phyloP scores from a whole-genome alignment of 2,797 vertebrate species.

The Sebastes iracundus region DNA sequence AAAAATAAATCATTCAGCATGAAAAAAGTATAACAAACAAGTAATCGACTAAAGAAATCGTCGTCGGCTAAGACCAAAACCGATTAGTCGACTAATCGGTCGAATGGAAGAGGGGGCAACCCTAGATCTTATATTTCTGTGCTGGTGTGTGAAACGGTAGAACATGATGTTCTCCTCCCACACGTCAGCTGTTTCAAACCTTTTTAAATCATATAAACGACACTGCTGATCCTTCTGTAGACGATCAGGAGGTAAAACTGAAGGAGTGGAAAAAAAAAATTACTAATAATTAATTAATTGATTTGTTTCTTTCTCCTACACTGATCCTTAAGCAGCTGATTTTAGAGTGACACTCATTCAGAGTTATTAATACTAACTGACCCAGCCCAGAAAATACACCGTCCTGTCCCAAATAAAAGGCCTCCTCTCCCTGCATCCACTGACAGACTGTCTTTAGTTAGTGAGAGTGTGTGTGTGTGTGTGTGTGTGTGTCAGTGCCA shows the following conservation, averaged over 20 bases:
- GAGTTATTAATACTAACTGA: slow-evolving; percentile 65
- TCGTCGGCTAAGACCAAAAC: too few species aligned
- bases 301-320: neutral
- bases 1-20: too few species aligned
- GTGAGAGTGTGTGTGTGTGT: slow-evolving; percentile 7
- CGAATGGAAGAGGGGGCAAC: too few species aligned
- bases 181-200: neutral
- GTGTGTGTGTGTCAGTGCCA: slow-evolving; percentile 44
- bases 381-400: slow-evolving; percentile 57
- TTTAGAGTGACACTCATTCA: slow-evolving; percentile 52
- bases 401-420: slow-evolving; percentile 55
- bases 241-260: neutral
- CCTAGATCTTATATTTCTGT: neutral
- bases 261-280: neutral
- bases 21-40: too few species aligned
- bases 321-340: slow-evolving; percentile 25
- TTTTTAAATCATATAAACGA: neutral
- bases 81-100: too few species aligned
- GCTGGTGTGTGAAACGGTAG: neutral
- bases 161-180: slow-evolving; percentile 9
- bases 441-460: slow-evolving; percentile 5
- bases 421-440: slow-evolving; percentile 19
- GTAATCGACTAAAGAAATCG: too few species aligned
- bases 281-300: too few species aligned
- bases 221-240: neutral